phyloP scores from a whole-genome alignment of 2,888 invertebrate species.

The Camponotus fellah region DNA sequence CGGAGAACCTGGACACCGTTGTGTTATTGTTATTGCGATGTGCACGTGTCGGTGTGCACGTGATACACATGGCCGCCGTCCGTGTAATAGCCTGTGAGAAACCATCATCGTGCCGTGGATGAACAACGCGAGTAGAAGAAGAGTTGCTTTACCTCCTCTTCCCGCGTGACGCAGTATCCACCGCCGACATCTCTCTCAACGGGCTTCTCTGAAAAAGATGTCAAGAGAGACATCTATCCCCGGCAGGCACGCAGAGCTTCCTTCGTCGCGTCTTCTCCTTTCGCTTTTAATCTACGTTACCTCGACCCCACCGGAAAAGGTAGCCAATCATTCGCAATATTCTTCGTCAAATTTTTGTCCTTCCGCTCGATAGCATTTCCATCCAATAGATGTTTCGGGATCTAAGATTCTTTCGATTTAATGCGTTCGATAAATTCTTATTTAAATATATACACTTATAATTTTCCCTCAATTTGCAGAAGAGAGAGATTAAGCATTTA shows the following conservation, averaged over 20 bases:
- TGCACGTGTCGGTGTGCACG: constrained; percentile 66
- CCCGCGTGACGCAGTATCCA: constrained; percentile 14
- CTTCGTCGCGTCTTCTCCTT: constrained; percentile 70
- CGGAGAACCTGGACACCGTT: constrained; percentile 45
- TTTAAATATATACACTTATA: neutral
- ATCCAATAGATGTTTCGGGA: neutral
- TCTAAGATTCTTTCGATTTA: neutral
- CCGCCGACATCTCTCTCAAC: constrained; percentile 39
- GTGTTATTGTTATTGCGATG: constrained; percentile 76
- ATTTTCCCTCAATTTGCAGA: neutral
- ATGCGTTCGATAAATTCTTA: neutral
- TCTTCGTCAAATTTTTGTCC: constrained; percentile 15
- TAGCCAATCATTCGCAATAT: constrained; percentile 53
- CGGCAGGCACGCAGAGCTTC: constrained; percentile 53
- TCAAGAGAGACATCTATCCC: constrained; percentile 64
- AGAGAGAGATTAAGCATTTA: neutral
- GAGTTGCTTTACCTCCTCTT: constrained; percentile 37
- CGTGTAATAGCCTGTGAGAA: constrained; percentile 66
- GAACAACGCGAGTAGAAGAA: constrained; percentile 43
- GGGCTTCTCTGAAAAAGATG: constrained; percentile 64
- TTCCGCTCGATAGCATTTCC: neutral
- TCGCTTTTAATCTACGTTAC: constrained; percentile 78
- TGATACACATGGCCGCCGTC: constrained; percentile 59
- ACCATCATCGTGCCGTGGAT: constrained; percentile 53
- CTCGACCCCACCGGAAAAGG: constrained; percentile 65